Evolutionary conservation across 2,113 vertebrate genomes (phyloP), one percentile per base, ranked within the genome.

Genomic region (Gallinago jamesoni): DNA sequence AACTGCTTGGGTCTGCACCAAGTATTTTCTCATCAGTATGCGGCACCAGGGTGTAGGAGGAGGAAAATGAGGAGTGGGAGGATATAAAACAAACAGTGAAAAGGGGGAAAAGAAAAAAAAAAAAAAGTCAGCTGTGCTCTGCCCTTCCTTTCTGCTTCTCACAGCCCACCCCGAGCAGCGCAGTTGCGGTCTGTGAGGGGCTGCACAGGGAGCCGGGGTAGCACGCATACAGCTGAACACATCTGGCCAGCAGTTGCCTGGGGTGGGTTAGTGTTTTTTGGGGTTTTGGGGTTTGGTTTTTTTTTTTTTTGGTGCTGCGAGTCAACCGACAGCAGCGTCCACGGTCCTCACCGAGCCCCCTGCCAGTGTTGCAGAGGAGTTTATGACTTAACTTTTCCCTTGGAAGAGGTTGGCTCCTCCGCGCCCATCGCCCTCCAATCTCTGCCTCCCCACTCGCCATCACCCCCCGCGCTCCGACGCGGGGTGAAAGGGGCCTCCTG

Each of bases 31-130:
- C 90, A 94, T 90, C 86, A 92, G 45, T 79, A 93, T 89, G 88
- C 73, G 82, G 56, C 80, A 94, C 88, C 64, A 84, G 37, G 17
- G n/a, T 82, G 88, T 92, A 91, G 92, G 83, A 94, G 7, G 9
- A 96, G 73, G 86, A 92, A 94, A 94, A 96, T 55, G 83, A 95
- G 89, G 85, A 87, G 85, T 94, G 67, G 94, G 90, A 95, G 73
- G 90, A 94, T 81, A 92, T 96, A 95, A 96, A 97, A 92, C 90
- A 93, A 95, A 92, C 76, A 93, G 73, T 20, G 82, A 92, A 93
- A 94, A 78, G 45, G 27, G 90, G 95, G 10, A 23, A 48, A 48
- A 48, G 10, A 48, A 48, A 47, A 45, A 47, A 47, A 47, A 11
- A 48, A 48, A 48, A 93, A 94, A 68, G 68, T 93, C 86, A 81